Percentiles rank a stretch among this genome's conserved stretches.
Evolutionary conservation across 2,888 invertebrate genomes (phyloP).

Genomic region (Ichneumoninae sp.): DNA sequence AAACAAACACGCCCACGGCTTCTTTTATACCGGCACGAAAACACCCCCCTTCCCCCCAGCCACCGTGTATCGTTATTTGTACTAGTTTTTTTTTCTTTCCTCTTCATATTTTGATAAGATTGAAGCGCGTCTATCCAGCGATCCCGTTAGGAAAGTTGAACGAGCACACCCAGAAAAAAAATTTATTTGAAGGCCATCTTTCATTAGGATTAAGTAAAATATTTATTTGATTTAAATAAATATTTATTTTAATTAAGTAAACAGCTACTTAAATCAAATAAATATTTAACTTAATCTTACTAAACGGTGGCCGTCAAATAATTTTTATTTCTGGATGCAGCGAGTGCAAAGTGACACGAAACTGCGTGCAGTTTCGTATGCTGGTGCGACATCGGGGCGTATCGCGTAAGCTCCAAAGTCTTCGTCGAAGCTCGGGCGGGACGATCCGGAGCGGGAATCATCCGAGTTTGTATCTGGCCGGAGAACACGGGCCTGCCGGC

Average conservation of each 20-base stretch:
- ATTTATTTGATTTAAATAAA: no score
- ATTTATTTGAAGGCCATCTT: no score
- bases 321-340: no score
- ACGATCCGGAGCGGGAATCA: neutral
- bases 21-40: constrained; percentile 51
- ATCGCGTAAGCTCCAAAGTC: constrained; percentile 3
- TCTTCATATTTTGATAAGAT: constrained; percentile 39
- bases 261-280: no score
- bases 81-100: constrained; percentile 12
- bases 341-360: neutral
- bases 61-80: constrained; percentile 17
- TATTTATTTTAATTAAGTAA: no score
- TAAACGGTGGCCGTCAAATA: no score
- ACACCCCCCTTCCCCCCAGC: constrained; percentile 8
- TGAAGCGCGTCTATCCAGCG: neutral
- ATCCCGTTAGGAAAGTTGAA: neutral
- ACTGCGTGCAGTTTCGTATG: neutral
- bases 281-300: no score
- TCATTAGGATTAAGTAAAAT: no score
- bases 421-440: neutral
- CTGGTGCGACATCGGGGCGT: neutral
- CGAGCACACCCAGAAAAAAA: no score
- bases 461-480: neutral
- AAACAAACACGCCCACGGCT: constrained; percentile 61
- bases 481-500: constrained; percentile 4